These are phyloP conservation scores for Apus apus DNA, from an alignment of 2,113 vertebrate genomes.

Conservation along the genomic window DNA sequence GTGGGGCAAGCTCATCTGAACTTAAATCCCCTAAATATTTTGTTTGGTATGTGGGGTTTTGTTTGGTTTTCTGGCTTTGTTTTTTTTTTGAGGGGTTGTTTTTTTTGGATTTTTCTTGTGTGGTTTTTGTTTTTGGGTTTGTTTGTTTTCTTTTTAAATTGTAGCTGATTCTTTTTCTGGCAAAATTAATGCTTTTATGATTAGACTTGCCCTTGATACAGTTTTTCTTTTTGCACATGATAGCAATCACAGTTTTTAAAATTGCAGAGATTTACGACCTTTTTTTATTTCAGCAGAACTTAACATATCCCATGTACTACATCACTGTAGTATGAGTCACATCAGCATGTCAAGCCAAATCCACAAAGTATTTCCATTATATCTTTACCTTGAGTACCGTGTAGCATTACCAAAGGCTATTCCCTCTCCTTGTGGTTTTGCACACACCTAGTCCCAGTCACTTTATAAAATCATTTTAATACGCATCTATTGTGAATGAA, in stretches of 20 bases:
- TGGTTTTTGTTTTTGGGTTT: too few species aligned
- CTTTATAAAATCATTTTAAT: neutral
- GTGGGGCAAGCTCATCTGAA: neutral
- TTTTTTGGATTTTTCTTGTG: too few species aligned
- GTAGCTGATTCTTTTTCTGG: neutral
- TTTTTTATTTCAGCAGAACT: conserved; percentile 11
- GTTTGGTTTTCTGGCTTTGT: neutral
- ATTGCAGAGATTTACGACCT: neutral
- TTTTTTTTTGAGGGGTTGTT: too few species aligned
- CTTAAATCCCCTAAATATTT: neutral
- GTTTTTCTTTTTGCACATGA: conserved; percentile 9
- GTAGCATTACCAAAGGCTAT: neutral
- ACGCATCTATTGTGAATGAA: neutral
- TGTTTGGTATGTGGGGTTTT: neutral
- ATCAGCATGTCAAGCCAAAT: neutral
- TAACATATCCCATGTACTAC: neutral
- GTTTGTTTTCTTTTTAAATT: neutral
- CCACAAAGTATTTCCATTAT: neutral
- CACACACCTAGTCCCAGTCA: neutral
- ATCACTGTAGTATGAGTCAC: neutral
- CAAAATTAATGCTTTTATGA: neutral
- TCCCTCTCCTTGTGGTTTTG: neutral
- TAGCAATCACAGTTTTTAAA: conserved; percentile 8
- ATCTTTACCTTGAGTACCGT: neutral
- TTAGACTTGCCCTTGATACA: conserved; percentile 6